A percentile compares a stretch with the other conserved stretches of the same genome.
Evolutionary conservation across 2,113 vertebrate species (phyloP).

Genomic region (Scomber japonicus): DNA sequence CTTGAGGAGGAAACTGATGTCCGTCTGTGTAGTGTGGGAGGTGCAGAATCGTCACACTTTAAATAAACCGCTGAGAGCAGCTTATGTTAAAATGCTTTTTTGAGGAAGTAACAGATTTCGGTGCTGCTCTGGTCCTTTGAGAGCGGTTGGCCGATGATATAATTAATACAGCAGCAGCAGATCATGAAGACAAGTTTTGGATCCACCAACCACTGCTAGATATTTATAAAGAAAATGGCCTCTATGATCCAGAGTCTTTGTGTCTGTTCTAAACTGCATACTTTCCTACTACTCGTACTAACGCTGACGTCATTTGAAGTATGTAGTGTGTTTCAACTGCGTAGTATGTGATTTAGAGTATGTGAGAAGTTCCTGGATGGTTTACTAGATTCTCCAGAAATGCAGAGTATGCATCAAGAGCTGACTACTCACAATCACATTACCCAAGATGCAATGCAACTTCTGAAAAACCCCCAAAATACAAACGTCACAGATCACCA

Average conservation of each 20-base stretch:
- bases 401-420: too few relatives aligned
- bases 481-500: too few relatives aligned
- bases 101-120: slow-evolving; percentile 10
- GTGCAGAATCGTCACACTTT: slow-evolving; percentile 7
- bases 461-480: too few relatives aligned
- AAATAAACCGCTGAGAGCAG: slow-evolving; percentile 4
- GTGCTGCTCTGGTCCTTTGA: background rate
- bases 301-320: too few relatives aligned
- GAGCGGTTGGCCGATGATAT: background rate
- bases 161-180: slow-evolving; percentile 1
- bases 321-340: too few relatives aligned
- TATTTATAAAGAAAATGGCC: background rate
- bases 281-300: background rate
- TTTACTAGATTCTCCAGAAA: too few relatives aligned
- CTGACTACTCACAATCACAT: too few relatives aligned
- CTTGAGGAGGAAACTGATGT: background rate
- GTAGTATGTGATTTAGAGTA: too few relatives aligned
- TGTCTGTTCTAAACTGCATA: background rate
- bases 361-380: too few relatives aligned
- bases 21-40: background rate
- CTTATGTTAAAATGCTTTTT: background rate
- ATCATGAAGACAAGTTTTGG: background rate
- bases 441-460: too few relatives aligned
- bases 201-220: background rate
- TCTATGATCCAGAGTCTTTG: background rate